phyloP scores from a whole-genome alignment of 1,140 invertebrate genomes.

The Orius insidiosus region DNA sequence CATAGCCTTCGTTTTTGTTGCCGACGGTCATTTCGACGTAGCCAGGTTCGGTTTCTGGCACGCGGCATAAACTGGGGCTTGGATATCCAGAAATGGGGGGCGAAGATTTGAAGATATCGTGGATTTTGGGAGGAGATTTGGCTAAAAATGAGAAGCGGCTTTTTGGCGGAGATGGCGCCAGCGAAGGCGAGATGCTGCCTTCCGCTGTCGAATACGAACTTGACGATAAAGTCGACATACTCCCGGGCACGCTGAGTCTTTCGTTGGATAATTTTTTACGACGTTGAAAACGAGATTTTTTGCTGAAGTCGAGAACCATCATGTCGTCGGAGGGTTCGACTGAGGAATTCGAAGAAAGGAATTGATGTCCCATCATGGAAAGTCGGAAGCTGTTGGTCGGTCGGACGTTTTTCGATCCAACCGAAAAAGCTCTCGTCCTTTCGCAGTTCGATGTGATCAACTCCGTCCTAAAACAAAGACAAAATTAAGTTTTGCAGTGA shows the following conservation, averaged over 20 bases:
- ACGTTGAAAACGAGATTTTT: slow-evolving; percentile 12
- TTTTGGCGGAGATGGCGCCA: slow-evolving; percentile 15
- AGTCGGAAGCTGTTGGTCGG: slow-evolving; percentile 9
- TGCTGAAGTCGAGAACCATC: slow-evolving; percentile 61
- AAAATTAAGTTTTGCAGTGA: neutral
- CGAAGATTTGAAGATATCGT: slow-evolving; percentile 10
- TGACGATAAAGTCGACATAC: slow-evolving; percentile 12
- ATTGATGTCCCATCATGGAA: slow-evolving; percentile 24
- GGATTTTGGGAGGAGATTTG: slow-evolving; percentile 18
- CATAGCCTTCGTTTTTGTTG: slow-evolving; percentile 20
- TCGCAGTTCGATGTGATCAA: slow-evolving; percentile 22
- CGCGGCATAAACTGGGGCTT: slow-evolving; percentile 16
- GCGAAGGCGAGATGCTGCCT: slow-evolving; percentile 14
- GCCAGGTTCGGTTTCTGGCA: slow-evolving; percentile 20
- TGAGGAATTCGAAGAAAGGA: slow-evolving; percentile 40
- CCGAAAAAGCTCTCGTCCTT: slow-evolving; percentile 47
- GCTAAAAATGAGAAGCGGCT: slow-evolving; percentile 15
- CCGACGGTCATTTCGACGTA: slow-evolving; percentile 24
- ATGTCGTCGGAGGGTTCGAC: slow-evolving; percentile 51
- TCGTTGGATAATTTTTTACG: slow-evolving; percentile 18
- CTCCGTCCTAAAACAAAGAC: slow-evolving; percentile 26
- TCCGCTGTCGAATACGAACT: slow-evolving; percentile 20
- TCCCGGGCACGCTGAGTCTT: slow-evolving; percentile 16
- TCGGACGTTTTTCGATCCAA: slow-evolving; percentile 35
- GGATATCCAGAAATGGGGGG: slow-evolving; percentile 15